Evolutionary conservation across 2,113 vertebrate genomes (phyloP).

Genomic region (Ciconia stormi): DNA sequence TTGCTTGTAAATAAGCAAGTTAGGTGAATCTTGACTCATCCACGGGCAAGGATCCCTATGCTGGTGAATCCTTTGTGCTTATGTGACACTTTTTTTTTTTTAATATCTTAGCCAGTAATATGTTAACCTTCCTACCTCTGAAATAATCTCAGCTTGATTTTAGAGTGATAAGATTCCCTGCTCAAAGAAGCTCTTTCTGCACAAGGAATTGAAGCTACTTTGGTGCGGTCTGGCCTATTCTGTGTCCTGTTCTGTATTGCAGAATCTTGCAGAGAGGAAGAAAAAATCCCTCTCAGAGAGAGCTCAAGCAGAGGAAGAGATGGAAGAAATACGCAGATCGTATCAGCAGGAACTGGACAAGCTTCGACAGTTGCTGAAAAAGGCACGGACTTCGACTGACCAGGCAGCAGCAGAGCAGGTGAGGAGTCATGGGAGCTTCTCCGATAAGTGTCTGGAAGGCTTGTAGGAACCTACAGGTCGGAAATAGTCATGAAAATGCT

Average conservation of each 20-base stretch:
- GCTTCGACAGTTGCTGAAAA: slow-evolving; percentile 84
- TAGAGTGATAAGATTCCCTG: not conserved
- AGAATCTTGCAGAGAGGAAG: slow-evolving; percentile 90
- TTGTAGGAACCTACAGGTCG: not conserved
- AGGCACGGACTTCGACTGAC: slow-evolving; percentile 81
- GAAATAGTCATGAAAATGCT: not conserved
- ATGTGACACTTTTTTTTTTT: not conserved
- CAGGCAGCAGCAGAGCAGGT: slow-evolving; percentile 87
- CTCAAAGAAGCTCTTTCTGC: not conserved
- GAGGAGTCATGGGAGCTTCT: not conserved
- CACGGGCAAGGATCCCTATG: not conserved
- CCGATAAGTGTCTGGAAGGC: not conserved
- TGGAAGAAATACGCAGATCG: slow-evolving; percentile 84
- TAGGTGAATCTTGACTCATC: not conserved
- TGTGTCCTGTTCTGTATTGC: not conserved
- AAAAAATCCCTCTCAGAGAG: slow-evolving; percentile 87
- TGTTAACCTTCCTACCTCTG: not conserved
- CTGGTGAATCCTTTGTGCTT: not conserved
- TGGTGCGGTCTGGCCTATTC: not conserved
- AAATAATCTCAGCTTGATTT: not conserved
- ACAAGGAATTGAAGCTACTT: not conserved
- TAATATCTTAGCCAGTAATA: not conserved
- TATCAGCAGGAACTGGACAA: slow-evolving; percentile 85
- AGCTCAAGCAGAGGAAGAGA: slow-evolving; percentile 85
- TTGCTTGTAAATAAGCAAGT: not conserved